Evolutionary conservation across 2,888 invertebrate species (phyloP), one percentile per base, ranked within the genome.

Genomic region (Blastobasis lacticolella): DNA sequence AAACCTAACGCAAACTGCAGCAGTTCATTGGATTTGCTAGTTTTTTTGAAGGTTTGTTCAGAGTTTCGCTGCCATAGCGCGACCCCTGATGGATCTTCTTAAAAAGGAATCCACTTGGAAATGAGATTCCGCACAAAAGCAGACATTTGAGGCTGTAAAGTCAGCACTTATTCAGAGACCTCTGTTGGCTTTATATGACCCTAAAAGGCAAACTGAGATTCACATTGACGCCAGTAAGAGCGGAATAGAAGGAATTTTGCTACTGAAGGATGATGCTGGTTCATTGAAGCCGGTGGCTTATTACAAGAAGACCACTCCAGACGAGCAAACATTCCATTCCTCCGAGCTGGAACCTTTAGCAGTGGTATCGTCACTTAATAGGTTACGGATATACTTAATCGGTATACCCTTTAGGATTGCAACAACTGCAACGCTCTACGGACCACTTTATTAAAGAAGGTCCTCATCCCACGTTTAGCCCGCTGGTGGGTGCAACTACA

Each of bases 211-310:
- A 4, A 62, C 56, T 5, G 58, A 66, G 42, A 37, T 67, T 2
- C 64, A 67, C 49, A 62, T 63, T 0, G 64, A 66, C 40, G 64
- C 67, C 5, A 44, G 23, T 49, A 10, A 52, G 49, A 10, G 10
- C 37, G 44, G 44, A n/a, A 5, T 44, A 10, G 44, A 6, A 8
- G 44, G 44, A 44, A 44, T 44, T 8, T 44, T 44, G 10, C 8
- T 44, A 10, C 44, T 8, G 44, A 5, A 6, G 8, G 40, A 40
- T 40, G 8, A 40, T 40, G 40, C 40, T 6, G 40, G 40, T 40
- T 6, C 5, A 6, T 6, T 6, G 8, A 40, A 40, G 8, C 6
- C 8, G 6, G 8, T 40, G 6, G 40, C 40, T 40, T 40, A 40
- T 40, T 40, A 6, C 8, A 40, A 8, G 40, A 40, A 40, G 8